phyloP scores from a whole-genome alignment of 2,888 invertebrate species.

The Anagyrus pseudococci region DNA sequence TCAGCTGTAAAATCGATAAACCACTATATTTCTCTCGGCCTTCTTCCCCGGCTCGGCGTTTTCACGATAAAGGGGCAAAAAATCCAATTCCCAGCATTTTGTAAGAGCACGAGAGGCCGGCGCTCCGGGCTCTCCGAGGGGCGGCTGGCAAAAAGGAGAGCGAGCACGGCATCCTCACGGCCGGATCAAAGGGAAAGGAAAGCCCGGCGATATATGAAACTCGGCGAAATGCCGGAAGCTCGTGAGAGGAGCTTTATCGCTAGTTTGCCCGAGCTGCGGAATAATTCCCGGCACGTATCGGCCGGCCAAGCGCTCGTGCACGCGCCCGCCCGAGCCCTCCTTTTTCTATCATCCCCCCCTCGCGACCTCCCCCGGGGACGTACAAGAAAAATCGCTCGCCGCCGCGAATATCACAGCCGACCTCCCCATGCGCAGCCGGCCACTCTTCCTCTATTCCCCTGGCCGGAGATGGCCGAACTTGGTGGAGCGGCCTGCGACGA shows the following conservation, averaged over 20 bases:
- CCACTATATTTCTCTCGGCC: not conserved
- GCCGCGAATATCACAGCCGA: not conserved
- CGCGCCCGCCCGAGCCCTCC: no score
- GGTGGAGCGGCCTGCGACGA: no score
- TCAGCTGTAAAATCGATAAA: constrained; percentile 35
- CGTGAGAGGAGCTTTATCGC: constrained; percentile 30
- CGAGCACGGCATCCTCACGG: not conserved
- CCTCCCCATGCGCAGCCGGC: not conserved
- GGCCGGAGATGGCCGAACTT: no score
- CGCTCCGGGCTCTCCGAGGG: not conserved
- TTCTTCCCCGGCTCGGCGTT: not conserved
- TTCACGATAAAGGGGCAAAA: not conserved
- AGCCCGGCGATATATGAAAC: constrained; percentile 30
- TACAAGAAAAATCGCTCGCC: no score
- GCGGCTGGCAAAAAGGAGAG: constrained; percentile 8
- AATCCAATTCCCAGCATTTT: constrained; percentile 29
- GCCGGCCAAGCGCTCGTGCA: not conserved
- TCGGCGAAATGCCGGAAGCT: constrained; percentile 27
- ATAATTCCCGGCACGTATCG: constrained; percentile 38
- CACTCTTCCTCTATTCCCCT: no score
- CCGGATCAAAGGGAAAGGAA: constrained; percentile 33
- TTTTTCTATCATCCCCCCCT: not conserved
- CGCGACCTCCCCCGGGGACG: no score
- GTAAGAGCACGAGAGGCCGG: constrained; percentile 12
- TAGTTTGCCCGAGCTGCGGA: constrained; percentile 23